Conservation (phyloP, 1,140 invertebrate genomes). For the Pollicipes pollicipes region DNA sequence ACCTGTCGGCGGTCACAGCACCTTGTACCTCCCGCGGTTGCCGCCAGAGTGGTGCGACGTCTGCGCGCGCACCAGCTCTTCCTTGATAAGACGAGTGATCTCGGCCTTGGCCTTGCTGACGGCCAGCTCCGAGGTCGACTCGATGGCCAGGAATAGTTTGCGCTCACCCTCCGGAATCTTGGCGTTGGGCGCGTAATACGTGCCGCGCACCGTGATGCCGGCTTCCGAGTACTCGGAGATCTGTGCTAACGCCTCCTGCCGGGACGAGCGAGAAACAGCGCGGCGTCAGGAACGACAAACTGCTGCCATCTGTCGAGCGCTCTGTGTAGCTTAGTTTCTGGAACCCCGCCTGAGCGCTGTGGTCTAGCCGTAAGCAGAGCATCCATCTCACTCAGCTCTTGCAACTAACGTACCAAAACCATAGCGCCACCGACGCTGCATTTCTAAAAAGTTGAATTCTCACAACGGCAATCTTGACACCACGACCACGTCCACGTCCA, state of each 20-base stretch:
- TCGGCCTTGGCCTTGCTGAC: slow-evolving; percentile 97
- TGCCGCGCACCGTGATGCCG: slow-evolving; percentile 94
- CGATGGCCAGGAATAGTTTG: slow-evolving; percentile 95
- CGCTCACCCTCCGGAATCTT: slow-evolving; percentile 72
- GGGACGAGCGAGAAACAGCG: slow-evolving; percentile 22
- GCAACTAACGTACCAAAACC: no score
- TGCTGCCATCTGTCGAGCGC: no score
- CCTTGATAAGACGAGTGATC: slow-evolving; percentile 92
- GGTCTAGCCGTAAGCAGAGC: no score
- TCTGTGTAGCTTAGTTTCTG: no score
- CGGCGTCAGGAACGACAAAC: no score
- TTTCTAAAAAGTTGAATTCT: no score
- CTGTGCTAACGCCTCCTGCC: slow-evolving; percentile 81
- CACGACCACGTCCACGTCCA: no score
- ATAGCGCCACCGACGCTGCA: no score
- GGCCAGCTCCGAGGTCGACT: slow-evolving; percentile 89
- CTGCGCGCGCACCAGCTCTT: slow-evolving; percentile 85
- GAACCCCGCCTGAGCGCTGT: no score
- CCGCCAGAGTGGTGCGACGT: slow-evolving; percentile 63
- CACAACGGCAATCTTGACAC: no score
- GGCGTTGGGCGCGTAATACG: slow-evolving; percentile 81
- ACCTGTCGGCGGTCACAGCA: no score
- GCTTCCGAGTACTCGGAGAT: slow-evolving; percentile 98
- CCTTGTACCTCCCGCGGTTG: slow-evolving; percentile 84
- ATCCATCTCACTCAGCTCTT: no score